Evolutionary conservation across 2,113 vertebrate species (phyloP), one percentile per base, ranked within the genome.

Genomic region (Antechinus flavipes): DNA sequence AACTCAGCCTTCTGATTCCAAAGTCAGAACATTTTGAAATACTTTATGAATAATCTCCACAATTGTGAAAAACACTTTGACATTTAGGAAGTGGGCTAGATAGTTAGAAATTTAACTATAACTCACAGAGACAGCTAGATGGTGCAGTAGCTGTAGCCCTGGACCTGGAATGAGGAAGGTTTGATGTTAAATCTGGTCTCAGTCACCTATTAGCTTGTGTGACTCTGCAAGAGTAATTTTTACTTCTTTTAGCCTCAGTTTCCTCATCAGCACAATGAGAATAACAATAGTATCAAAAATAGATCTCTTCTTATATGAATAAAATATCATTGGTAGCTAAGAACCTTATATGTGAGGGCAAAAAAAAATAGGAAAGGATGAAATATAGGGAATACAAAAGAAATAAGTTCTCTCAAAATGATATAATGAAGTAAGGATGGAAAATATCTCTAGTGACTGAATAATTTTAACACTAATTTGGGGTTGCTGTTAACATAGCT

Each of bases 61-160:
- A 95, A 92, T 91, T 93, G 46, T 49, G 46, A 93, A 55, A 9
- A 2, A 93, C 35, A 89, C 49, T 91, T 94, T 25, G 91, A 95
- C 94, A 93, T 93, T 55, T 76, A 94, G n/a, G 95, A 94, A 90
- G 93, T 68, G 68, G 1, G 16, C 2, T 93, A 14, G 90, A 47
- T 9, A 92, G 61, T 96, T 94, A 94, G 54, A 91, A 84, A 16
- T 10, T 84, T 42, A 42, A 42, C 6, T 84, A 6, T 84, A 23
- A 42, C 35, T 6, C 5, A 22, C 30, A 35, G 61, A 76, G 30
- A 16, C 14, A 84, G 16, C 19, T 42, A 84, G 68, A n/a, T 84
- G n/a, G n/a, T 42, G 2, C 19, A 84, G 6, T 42, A 5, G 68
- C 19, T 84, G 8, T 42, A 84, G 19, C 6, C 19, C 6, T 84